Conservation (phyloP, 2,113 vertebrate species). For the Heterochromis multidens region DNA sequence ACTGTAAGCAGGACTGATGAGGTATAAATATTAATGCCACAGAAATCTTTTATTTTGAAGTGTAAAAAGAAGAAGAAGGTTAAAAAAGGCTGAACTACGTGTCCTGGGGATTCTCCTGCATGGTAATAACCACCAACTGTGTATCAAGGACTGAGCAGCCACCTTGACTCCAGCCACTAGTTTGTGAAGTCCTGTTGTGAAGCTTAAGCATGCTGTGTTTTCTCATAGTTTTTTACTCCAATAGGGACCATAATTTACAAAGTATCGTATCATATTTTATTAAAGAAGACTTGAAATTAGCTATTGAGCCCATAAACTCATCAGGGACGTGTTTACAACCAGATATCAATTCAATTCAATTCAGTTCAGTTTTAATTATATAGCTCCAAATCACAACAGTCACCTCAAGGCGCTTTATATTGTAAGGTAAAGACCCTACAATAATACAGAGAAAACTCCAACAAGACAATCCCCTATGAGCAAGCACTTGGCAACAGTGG, state of each 20-base stretch:
- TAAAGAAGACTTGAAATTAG: neutral
- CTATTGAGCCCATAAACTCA: too few relatives aligned
- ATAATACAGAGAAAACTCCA: too few relatives aligned
- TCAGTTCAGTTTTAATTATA: too few relatives aligned
- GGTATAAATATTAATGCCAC: neutral
- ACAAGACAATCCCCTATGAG: too few relatives aligned
- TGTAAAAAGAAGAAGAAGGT: neutral
- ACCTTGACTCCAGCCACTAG: neutral
- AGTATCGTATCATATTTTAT: neutral
- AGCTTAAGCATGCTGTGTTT: neutral
- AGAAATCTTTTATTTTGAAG: neutral
- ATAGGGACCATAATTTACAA: rapidly evolving
- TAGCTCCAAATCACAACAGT: too few relatives aligned
- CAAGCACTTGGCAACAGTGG: too few relatives aligned
- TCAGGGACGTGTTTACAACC: neutral
- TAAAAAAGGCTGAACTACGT: neutral
- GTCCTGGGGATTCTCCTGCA: neutral
- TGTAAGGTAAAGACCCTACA: too few relatives aligned
- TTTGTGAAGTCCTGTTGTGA: neutral
- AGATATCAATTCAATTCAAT: too few relatives aligned
- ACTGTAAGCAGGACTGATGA: neutral
- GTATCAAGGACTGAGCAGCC: neutral
- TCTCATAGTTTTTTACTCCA: neutral
- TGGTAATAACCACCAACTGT: neutral
- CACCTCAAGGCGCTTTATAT: too few relatives aligned